Conservation (phyloP, 1,140 invertebrate species). For the Pogonomyrmex californicus region DNA sequence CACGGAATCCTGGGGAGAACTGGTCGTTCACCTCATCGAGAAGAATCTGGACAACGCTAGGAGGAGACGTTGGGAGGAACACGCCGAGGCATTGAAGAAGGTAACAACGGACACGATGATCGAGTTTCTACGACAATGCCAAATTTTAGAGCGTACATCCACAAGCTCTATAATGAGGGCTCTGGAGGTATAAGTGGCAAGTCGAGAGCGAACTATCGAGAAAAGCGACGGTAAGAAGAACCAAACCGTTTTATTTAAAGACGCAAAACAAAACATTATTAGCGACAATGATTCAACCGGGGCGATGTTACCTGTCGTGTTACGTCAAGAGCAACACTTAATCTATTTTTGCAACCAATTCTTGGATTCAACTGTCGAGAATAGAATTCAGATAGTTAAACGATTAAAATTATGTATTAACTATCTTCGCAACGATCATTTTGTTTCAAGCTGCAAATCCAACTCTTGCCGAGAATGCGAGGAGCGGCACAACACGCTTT, state of each 20-base stretch:
- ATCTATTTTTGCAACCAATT: not conserved
- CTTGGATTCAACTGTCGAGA: not conserved
- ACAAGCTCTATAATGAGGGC: too few species aligned
- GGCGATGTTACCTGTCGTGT: not conserved
- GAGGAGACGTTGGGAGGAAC: not conserved
- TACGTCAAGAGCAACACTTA: not conserved
- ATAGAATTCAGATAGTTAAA: not conserved
- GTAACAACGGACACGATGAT: not conserved
- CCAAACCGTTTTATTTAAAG: not conserved
- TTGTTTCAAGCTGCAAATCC: not conserved
- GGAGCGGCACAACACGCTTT: not conserved
- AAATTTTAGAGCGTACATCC: not conserved
- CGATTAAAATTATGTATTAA: not conserved
- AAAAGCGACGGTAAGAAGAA: not conserved
- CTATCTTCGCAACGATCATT: not conserved
- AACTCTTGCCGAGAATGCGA: not conserved
- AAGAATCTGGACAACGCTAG: not conserved
- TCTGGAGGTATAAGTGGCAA: not conserved
- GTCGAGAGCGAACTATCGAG: not conserved
- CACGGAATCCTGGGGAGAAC: not conserved
- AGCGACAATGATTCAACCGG: not conserved
- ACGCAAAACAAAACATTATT: not conserved
- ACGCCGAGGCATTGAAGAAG: not conserved
- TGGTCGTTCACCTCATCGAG: not conserved
- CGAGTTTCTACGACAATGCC: not conserved